phyloP scores from a whole-genome alignment of 2,888 invertebrate genomes.

The Terebella lapidaria region DNA sequence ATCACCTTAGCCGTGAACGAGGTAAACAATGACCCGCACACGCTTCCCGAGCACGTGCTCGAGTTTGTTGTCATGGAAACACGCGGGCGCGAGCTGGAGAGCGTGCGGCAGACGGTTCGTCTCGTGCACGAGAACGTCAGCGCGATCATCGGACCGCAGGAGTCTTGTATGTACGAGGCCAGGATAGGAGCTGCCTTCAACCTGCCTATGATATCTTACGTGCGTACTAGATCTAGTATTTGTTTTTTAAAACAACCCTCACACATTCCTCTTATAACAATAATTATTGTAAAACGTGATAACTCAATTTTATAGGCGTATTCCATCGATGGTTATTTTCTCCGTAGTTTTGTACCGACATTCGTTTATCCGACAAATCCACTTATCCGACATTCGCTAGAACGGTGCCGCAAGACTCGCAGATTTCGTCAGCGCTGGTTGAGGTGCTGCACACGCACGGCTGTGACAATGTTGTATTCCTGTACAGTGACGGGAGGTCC shows the following conservation, averaged over 20 bases:
- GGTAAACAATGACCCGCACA: slow-evolving; percentile 42
- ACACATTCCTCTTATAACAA: too few relatives aligned
- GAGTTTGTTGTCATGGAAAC: slow-evolving; percentile 83
- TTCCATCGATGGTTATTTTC: not conserved
- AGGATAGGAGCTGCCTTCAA: too few relatives aligned
- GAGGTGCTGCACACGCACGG: slow-evolving; percentile 78
- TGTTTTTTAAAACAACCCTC: too few relatives aligned
- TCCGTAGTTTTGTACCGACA: slow-evolving; percentile 82
- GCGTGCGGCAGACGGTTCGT: slow-evolving; percentile 75
- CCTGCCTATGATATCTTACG: too few relatives aligned
- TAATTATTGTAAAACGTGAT: too few relatives aligned
- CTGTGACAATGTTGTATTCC: slow-evolving; percentile 82
- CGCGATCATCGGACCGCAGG: slow-evolving; percentile 86
- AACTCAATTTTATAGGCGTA: too few relatives aligned
- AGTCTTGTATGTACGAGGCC: too few relatives aligned
- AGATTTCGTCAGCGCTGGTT: slow-evolving; percentile 87
- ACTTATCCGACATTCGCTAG: slow-evolving; percentile 87
- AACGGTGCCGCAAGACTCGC: slow-evolving; percentile 86
- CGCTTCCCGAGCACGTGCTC: slow-evolving; percentile 66
- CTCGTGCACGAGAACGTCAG: slow-evolving; percentile 80
- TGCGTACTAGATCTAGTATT: too few relatives aligned
- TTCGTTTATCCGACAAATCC: slow-evolving; percentile 80
- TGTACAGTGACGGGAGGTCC: slow-evolving; percentile 69
- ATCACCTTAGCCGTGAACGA: slow-evolving; percentile 81
- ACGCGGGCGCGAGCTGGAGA: slow-evolving; percentile 79